Conservation (phyloP, 2,113 vertebrate genomes). For the Paramormyrops kingsleyae region DNA sequence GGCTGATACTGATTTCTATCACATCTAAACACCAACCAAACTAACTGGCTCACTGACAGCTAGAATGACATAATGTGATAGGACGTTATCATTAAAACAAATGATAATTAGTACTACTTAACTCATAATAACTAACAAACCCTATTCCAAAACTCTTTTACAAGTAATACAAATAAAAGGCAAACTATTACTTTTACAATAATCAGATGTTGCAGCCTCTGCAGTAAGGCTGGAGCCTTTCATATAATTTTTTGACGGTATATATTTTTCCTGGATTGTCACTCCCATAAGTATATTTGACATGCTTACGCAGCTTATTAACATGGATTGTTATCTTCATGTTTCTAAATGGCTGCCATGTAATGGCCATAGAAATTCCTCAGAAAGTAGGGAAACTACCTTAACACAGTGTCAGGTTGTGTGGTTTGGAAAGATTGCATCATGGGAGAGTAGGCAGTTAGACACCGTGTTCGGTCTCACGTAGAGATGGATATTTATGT, state of each 20-base stretch:
- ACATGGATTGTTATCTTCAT: background rate
- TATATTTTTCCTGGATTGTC: background rate
- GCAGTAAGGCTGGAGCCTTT: background rate
- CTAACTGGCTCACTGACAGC: background rate
- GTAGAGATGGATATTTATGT: background rate
- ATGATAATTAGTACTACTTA: background rate
- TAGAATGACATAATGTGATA: background rate
- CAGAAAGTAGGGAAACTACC: background rate
- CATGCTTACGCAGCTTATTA: background rate
- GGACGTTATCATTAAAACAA: background rate
- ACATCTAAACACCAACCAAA: background rate
- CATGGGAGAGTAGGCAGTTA: background rate
- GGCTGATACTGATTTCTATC: background rate
- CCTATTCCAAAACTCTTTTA: background rate
- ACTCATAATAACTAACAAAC: background rate
- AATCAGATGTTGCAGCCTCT: background rate
- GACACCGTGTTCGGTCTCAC: background rate
- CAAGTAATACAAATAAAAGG: background rate
- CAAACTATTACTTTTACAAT: background rate
- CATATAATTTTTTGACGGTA: background rate
- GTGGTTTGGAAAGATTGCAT: background rate
- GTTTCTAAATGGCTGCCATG: background rate
- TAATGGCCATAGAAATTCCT: background rate
- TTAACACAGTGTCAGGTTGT: background rate
- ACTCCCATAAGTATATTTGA: background rate